These are phyloP conservation scores for Diorhabda carinulata DNA, from an alignment of 1,140 invertebrate species.

Conservation along the genomic window DNA sequence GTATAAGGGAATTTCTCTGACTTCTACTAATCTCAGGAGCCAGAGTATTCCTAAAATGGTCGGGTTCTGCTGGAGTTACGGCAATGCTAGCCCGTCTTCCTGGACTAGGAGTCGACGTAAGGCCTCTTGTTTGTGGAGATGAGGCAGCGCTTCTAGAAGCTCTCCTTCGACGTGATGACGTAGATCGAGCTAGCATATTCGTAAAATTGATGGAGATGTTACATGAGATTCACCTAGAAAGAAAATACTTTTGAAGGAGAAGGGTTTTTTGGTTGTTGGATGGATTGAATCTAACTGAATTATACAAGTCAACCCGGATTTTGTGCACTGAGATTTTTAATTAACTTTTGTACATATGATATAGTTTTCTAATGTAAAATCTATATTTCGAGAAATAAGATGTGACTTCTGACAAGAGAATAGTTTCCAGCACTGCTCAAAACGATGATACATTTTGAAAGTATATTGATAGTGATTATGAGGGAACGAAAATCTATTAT, in stretches of 20 bases:
- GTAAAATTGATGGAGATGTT: background rate
- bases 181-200: conserved; percentile 60
- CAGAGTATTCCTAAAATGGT: conserved; percentile 44
- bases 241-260: background rate
- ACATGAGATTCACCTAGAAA: background rate
- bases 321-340: too few relatives aligned
- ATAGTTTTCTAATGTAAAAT: too few relatives aligned
- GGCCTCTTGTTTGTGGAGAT: conserved; percentile 55
- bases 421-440: too few relatives aligned
- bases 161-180: conserved; percentile 62
- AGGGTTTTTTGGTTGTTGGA: too few relatives aligned
- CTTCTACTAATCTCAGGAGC: conserved; percentile 57
- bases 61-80: conserved; percentile 49
- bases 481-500: too few relatives aligned
- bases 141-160: conserved; percentile 62
- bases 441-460: too few relatives aligned
- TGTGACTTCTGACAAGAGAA: too few relatives aligned
- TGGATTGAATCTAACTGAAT: too few relatives aligned
- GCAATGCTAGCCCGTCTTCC: conserved; percentile 49
- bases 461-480: too few relatives aligned
- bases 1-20: conserved; percentile 59
- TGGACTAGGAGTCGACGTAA: conserved; percentile 46
- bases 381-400: too few relatives aligned
- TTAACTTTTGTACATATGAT: too few relatives aligned
- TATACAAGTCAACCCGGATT: too few relatives aligned